Conservation (phyloP, 2,888 invertebrate genomes). For the Dicyrtomina minuta region DNA sequence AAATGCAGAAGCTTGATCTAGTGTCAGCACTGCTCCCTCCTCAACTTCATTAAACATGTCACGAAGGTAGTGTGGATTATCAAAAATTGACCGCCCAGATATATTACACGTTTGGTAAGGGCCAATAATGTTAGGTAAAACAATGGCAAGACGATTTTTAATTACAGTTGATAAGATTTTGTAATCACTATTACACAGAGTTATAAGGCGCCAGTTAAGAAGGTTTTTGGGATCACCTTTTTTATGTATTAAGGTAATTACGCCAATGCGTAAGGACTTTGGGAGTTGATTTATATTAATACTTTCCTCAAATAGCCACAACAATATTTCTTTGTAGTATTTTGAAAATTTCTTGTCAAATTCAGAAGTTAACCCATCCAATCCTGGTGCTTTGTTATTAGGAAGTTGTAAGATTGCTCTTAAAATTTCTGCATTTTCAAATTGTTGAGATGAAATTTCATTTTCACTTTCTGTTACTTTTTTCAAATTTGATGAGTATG, state of each 20-base stretch:
- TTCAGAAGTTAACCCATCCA: constrained; percentile 11
- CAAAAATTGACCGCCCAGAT: no score
- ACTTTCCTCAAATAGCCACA: neutral
- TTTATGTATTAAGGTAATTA: constrained; percentile 1
- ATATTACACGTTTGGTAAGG: no score
- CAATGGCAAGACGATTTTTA: no score
- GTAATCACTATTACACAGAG: constrained; percentile 19
- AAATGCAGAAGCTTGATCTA: no score
- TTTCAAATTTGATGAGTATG: neutral
- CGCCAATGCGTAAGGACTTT: neutral
- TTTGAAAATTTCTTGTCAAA: constrained; percentile 5
- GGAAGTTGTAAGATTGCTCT: neutral
- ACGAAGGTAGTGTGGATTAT: no score
- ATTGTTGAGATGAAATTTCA: neutral
- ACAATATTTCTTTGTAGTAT: neutral
- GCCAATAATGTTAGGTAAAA: no score
- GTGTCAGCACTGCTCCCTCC: no score
- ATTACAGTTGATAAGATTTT: constrained; percentile 12
- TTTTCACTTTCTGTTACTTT: neutral
- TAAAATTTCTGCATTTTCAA: neutral
- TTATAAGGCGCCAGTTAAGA: constrained; percentile 16
- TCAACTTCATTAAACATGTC: no score
- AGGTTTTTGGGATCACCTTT: constrained; percentile 9
- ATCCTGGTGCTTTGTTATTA: neutral
- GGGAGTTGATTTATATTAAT: neutral